Evolutionary conservation across 2,113 vertebrate genomes (phyloP).

Genomic region (Cathartes aura): DNA sequence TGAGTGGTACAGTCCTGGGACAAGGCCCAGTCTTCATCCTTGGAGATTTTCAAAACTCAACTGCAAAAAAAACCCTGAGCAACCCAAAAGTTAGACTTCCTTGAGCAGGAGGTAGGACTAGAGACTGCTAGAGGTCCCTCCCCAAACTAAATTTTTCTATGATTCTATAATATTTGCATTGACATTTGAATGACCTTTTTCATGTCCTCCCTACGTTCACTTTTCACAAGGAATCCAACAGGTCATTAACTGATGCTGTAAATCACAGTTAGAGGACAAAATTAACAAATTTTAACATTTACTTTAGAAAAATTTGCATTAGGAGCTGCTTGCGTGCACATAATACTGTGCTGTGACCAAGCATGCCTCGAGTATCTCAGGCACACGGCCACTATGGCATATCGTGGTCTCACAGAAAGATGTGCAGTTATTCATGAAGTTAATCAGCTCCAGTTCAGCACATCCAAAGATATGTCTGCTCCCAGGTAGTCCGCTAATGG

Average conservation of each 20-base stretch:
- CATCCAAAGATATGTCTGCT: not conserved
- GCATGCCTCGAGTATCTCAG: not conserved
- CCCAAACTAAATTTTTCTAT: not conserved
- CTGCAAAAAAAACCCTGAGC: not conserved
- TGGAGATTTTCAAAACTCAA: not conserved
- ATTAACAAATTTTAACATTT: not conserved
- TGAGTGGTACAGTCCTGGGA: conserved; percentile 5
- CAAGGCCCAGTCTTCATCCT: not conserved
- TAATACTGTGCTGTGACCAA: not conserved
- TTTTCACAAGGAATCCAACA: not conserved
- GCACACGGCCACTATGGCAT: not conserved
- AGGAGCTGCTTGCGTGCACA: not conserved
- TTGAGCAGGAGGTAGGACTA: not conserved
- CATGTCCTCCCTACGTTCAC: not conserved
- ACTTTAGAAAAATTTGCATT: not conserved
- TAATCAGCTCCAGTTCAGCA: not conserved
- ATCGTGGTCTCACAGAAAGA: not conserved
- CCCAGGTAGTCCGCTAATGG: not conserved
- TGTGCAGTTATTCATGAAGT: not conserved
- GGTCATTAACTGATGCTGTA: not conserved
- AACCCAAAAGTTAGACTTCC: not conserved
- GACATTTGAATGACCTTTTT: not conserved
- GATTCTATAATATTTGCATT: not conserved
- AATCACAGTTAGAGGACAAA: not conserved
- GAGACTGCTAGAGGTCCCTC: not conserved